Evolutionary conservation across 1,140 invertebrate species (phyloP).

Genomic region (Capitella teleta): DNA sequence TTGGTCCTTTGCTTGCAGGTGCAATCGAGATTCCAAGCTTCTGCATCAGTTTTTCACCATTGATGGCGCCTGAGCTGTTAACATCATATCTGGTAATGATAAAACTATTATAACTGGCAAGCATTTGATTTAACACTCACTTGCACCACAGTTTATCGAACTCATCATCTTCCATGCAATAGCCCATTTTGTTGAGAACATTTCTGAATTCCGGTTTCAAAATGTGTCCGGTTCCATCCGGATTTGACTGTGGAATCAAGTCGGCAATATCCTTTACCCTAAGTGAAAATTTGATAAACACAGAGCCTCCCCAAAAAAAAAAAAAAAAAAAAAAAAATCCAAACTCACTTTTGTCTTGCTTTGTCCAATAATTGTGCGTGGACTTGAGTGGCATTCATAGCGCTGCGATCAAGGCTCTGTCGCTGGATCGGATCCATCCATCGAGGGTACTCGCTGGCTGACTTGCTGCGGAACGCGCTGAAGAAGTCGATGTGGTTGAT

Average conservation of each 20-base stretch:
- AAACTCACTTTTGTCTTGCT: constrained; percentile 19
- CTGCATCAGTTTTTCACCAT: constrained; percentile 26
- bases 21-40: constrained; percentile 26
- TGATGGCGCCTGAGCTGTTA: constrained; percentile 24
- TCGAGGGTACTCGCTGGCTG: constrained; percentile 23
- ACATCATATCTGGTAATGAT: constrained; percentile 28
- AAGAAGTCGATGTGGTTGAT: constrained; percentile 35
- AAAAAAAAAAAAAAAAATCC: background rate
- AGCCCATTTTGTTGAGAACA: constrained; percentile 31
- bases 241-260: constrained; percentile 34
- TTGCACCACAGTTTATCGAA: constrained; percentile 39
- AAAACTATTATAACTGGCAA: no score
- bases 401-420: constrained; percentile 19
- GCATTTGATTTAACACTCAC: no score
- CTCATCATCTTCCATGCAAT: constrained; percentile 34
- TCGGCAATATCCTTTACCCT: constrained; percentile 28
- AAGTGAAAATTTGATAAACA: background rate
- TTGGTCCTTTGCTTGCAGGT: no score
- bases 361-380: constrained; percentile 36
- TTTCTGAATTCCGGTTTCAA: constrained; percentile 35
- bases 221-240: constrained; percentile 28
- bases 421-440: constrained; percentile 39
- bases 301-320: background rate
- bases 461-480: constrained; percentile 18
- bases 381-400: constrained; percentile 31